Percentiles rank a stretch among this genome's conserved stretches.
phyloP scores from a whole-genome alignment of 2,113 vertebrate genomes.

The Halichoeres trimaculatus region DNA sequence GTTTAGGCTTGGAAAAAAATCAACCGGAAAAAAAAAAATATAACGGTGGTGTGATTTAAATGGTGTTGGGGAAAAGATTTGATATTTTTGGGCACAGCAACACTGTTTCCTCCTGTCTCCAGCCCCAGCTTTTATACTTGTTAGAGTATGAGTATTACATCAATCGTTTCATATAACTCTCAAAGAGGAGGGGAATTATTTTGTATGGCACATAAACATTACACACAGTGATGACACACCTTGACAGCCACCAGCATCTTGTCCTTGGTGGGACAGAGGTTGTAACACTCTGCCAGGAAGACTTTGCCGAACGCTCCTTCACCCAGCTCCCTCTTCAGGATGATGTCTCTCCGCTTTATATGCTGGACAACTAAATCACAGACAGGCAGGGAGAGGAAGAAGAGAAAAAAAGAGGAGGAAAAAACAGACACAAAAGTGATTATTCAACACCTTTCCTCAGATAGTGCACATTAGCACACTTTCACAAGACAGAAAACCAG shows the following conservation, averaged over 20 bases:
- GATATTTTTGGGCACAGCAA: too few species aligned
- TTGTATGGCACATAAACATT: not conserved
- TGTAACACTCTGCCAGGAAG: slow-evolving; percentile 98
- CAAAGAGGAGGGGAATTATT: not conserved
- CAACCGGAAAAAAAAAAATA: too few species aligned
- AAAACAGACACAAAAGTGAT: not conserved
- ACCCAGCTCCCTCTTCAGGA: slow-evolving; percentile 96
- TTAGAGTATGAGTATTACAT: too few species aligned
- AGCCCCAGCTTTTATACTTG: too few species aligned
- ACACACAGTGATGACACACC: slow-evolving; percentile 45
- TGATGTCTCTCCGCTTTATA: slow-evolving; percentile 97
- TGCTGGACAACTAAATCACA: slow-evolving; percentile 92
- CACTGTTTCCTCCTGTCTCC: too few species aligned
- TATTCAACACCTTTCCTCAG: not conserved
- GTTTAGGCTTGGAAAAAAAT: too few species aligned
- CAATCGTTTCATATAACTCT: not conserved
- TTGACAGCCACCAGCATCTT: slow-evolving; percentile 89
- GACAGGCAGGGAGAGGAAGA: not conserved
- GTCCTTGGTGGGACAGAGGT: slow-evolving; percentile 96
- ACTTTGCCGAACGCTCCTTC: slow-evolving; percentile 99
- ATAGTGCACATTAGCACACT: not conserved
- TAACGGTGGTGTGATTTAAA: too few species aligned
- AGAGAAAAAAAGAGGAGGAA: not conserved
- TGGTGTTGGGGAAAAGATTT: too few species aligned
- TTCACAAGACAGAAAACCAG: not conserved